These are phyloP conservation scores for Subanguina moxae DNA, from an alignment of 1,140 invertebrate species.

Conservation along the genomic window DNA sequence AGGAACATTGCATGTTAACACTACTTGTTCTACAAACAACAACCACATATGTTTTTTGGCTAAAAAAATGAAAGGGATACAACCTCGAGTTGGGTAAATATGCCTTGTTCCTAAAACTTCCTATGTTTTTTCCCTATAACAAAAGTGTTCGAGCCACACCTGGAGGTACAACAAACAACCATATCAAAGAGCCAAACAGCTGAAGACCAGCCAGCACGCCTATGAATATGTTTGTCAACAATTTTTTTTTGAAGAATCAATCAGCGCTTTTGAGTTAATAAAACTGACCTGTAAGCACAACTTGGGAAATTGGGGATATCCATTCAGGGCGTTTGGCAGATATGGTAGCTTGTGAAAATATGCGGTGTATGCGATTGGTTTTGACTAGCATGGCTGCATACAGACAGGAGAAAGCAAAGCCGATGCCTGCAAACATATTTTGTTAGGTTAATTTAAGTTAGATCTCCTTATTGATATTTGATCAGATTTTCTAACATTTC, in stretches of 20 bases:
- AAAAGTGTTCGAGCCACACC: slow-evolving; percentile 50
- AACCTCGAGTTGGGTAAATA: slow-evolving; percentile 61
- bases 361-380: slow-evolving; percentile 73
- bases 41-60: not conserved
- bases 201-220: slow-evolving; percentile 65
- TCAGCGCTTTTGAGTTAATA: too few species aligned
- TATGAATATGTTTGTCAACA: too few species aligned
- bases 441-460: not conserved
- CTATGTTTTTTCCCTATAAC: slow-evolving; percentile 56
- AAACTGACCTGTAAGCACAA: slow-evolving; percentile 65
- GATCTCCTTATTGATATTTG: too few species aligned
- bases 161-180: slow-evolving; percentile 69
- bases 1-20: slow-evolving; percentile 70
- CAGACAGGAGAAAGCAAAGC: slow-evolving; percentile 70
- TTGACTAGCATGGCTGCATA: slow-evolving; percentile 74
- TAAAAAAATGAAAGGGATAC: not conserved
- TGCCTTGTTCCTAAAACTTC: slow-evolving; percentile 49
- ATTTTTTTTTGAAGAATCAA: too few species aligned
- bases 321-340: slow-evolving; percentile 70
- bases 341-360: slow-evolving; percentile 68
- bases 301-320: slow-evolving; percentile 74
- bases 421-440: slow-evolving; percentile 60
- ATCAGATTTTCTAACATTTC: too few species aligned
- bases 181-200: slow-evolving; percentile 65
- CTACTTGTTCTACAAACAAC: slow-evolving; percentile 55